These are phyloP conservation scores for Trichonephila inaurata DNA, from an alignment of 1,140 invertebrate genomes.

Conservation along the genomic window DNA sequence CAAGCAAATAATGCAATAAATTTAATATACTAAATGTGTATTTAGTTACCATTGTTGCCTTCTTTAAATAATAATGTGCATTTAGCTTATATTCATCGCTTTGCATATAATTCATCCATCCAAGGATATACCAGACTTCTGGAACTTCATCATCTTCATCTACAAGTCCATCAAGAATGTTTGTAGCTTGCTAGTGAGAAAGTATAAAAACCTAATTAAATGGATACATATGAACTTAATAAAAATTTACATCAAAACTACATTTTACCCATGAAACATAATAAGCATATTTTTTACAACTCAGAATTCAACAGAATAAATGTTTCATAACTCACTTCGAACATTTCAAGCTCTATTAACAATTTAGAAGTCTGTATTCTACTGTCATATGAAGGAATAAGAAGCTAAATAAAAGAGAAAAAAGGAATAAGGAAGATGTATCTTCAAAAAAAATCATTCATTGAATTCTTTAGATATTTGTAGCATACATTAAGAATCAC, in stretches of 20 bases:
- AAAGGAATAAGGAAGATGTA: no score
- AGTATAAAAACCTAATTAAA: background rate
- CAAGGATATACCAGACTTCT: constrained; percentile 79
- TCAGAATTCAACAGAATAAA: background rate
- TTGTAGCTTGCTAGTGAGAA: constrained; percentile 78
- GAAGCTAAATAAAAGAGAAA: constrained; percentile 66
- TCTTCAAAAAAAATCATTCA: no score
- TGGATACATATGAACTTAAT: background rate
- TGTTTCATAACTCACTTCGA: constrained; percentile 78
- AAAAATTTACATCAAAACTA: background rate
- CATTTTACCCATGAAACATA: background rate
- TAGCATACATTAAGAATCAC: no score
- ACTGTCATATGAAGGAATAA: constrained; percentile 71
- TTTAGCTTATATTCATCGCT: constrained; percentile 80
- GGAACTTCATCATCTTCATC: constrained; percentile 80
- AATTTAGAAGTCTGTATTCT: constrained; percentile 80
- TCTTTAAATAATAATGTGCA: constrained; percentile 80
- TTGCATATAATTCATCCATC: constrained; percentile 80
- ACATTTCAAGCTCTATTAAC: constrained; percentile 81
- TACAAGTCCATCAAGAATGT: constrained; percentile 79
- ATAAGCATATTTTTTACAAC: background rate
- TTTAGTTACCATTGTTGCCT: constrained; percentile 79
- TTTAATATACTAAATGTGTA: background rate
- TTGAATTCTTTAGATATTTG: no score
- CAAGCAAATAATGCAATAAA: background rate